Conservation (phyloP, 1,140 invertebrate species). For the Bilobella aurantiaca region DNA sequence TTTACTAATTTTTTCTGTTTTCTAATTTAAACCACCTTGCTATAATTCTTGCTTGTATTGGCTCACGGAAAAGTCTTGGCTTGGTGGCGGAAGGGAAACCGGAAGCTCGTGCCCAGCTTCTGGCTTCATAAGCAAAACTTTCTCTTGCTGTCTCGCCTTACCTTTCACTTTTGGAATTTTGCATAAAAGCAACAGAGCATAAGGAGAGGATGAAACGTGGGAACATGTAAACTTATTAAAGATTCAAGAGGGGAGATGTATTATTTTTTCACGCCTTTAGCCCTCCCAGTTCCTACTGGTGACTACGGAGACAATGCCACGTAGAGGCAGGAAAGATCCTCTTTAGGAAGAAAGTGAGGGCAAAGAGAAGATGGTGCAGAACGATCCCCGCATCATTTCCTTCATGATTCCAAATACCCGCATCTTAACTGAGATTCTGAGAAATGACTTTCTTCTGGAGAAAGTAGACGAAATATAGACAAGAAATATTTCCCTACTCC, state of each 20-base stretch:
- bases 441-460: neutral
- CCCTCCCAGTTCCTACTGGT: neutral
- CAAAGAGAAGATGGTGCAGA: neutral
- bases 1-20: neutral
- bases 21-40: neutral
- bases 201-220: neutral
- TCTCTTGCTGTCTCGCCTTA: neutral
- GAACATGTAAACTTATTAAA: constrained; percentile 3
- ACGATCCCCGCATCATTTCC: constrained; percentile 8
- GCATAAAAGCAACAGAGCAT: neutral
- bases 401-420: neutral
- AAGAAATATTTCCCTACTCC: constrained; percentile 3
- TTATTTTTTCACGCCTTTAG: constrained; percentile 6
- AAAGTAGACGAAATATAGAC: neutral
- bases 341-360: neutral
- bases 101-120: neutral
- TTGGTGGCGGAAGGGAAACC: neutral
- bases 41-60: neutral
- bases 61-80: neutral
- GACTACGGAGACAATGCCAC: neutral
- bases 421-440: neutral
- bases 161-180: neutral
- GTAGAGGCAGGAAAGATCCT: neutral
- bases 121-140: neutral
- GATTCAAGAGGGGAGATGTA: constrained; percentile 3